Conservation (phyloP, 2,113 vertebrate genomes). For the Paraplagusia blochii region DNA sequence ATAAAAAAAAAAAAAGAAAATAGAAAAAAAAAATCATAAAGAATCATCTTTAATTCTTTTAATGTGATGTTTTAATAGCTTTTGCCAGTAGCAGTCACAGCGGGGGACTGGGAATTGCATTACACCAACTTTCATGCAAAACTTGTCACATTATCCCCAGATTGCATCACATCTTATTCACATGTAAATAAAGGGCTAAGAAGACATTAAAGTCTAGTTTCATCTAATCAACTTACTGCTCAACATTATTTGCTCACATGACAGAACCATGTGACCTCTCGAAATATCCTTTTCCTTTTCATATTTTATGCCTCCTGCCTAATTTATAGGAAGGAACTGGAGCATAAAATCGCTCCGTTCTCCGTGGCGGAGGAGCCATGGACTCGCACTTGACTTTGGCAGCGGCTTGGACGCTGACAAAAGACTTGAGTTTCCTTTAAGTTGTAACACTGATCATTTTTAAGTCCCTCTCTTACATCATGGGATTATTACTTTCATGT, state of each 20-base stretch:
- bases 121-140: constrained; percentile 44
- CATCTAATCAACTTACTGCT: constrained; percentile 46
- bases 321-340: constrained; percentile 75
- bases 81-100: constrained; percentile 29
- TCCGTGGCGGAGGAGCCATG: constrained; percentile 36
- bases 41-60: neutral
- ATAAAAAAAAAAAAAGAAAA: too few relatives aligned
- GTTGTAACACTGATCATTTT: constrained; percentile 12
- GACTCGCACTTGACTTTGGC: constrained; percentile 49
- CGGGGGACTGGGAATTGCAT: constrained; percentile 27
- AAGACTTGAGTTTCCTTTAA: constrained; percentile 32
- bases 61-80: constrained; percentile 18
- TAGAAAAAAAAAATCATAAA: too few relatives aligned
- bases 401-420: constrained; percentile 33
- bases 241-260: constrained; percentile 49
- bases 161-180: constrained; percentile 59
- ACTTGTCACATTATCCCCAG: constrained; percentile 44
- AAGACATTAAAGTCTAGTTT: constrained; percentile 44
- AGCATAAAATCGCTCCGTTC: constrained; percentile 70
- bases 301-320: constrained; percentile 75
- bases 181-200: constrained; percentile 59
- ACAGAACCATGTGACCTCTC: constrained; percentile 66
- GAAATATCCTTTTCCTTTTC: constrained; percentile 66
- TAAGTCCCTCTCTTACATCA: constrained; percentile 8
- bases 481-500: constrained; percentile 10